Conservation (phyloP, 2,888 invertebrate genomes). For the Galeopsomyia nigrocyanea region DNA sequence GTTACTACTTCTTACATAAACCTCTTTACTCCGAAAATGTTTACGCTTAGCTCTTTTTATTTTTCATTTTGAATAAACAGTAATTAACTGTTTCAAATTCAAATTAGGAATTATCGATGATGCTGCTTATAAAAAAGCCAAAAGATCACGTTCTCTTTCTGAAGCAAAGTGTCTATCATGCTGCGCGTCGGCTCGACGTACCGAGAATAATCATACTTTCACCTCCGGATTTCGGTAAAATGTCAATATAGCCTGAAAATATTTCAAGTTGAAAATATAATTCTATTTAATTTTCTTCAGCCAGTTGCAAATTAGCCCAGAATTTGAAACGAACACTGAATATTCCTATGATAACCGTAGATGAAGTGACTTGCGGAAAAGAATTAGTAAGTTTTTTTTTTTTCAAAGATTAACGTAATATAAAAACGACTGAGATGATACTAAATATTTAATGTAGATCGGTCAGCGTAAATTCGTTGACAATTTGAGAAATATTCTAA, state of each 20-base stretch:
- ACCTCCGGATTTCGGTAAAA: constrained; percentile 67
- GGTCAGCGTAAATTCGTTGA: constrained; percentile 54
- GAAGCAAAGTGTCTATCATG: constrained; percentile 72
- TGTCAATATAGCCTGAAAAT: constrained; percentile 1
- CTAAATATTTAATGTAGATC: neutral
- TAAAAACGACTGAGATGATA: neutral
- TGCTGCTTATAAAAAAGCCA: constrained; percentile 74
- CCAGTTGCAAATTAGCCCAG: constrained; percentile 52
- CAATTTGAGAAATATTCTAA: constrained; percentile 61
- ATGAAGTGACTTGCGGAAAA: constrained; percentile 46
- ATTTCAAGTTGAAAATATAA: neutral
- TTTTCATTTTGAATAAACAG: too few species aligned
- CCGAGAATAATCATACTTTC: constrained; percentile 73
- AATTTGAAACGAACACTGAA: constrained; percentile 52
- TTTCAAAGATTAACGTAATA: neutral
- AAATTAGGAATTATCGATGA: constrained; percentile 73
- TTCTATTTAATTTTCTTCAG: constrained; percentile 44
- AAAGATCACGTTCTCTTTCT: constrained; percentile 76
- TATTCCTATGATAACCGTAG: constrained; percentile 49
- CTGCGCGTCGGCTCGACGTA: constrained; percentile 70
- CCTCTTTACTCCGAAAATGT: too few species aligned
- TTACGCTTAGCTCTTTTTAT: too few species aligned
- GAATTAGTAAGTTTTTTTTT: constrained; percentile 23
- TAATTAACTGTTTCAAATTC: neutral
- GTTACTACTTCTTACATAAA: too few species aligned